These are phyloP conservation scores for Drosophila tripunctata DNA, from an alignment of 2,888 invertebrate species.

Conservation along the genomic window DNA sequence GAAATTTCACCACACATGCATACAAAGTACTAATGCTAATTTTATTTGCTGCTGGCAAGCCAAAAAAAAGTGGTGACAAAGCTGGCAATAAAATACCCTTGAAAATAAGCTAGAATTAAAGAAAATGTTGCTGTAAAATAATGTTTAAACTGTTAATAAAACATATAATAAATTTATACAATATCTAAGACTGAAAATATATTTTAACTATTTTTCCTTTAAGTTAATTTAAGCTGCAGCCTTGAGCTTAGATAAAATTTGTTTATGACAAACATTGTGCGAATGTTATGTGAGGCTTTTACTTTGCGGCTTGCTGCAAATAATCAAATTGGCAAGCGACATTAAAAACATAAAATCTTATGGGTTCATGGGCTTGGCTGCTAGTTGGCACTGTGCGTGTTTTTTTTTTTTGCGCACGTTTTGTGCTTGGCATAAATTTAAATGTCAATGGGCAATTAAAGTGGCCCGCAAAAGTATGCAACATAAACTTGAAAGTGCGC, in stretches of 20 bases:
- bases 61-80: constrained; percentile 8
- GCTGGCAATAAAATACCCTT: constrained; percentile 23
- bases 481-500: constrained; percentile 57
- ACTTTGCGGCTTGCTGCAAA: not conserved
- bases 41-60: constrained; percentile 54
- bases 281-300: not conserved
- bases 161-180: not conserved
- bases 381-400: constrained; percentile 36
- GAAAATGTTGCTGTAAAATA: not conserved
- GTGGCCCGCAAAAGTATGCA: constrained; percentile 70
- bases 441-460: constrained; percentile 75
- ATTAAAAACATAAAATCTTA: constrained; percentile 55
- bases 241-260: not conserved
- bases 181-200: not conserved
- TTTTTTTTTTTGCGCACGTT: constrained; percentile 4
- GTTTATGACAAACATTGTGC: not conserved
- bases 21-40: constrained; percentile 75
- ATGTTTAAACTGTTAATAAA: not conserved
- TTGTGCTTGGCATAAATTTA: constrained; percentile 62
- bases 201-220: not conserved
- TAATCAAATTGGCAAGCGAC: constrained; percentile 64
- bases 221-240: not conserved
- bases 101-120: not conserved
- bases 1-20: constrained; percentile 51
- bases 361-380: constrained; percentile 5